phyloP scores from a whole-genome alignment of 2,113 vertebrate species.

The Vombatus ursinus region DNA sequence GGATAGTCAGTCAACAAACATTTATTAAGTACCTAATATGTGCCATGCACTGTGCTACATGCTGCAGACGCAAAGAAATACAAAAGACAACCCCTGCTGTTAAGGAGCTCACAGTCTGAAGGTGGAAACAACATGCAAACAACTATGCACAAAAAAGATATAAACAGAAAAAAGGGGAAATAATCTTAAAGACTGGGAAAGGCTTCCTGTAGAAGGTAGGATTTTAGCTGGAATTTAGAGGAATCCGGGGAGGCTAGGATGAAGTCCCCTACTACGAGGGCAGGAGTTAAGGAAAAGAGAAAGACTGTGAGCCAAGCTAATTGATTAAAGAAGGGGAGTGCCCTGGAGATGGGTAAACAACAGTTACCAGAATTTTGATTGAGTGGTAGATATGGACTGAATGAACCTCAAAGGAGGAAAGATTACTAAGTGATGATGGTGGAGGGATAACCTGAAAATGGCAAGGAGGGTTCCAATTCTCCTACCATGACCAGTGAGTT shows the following conservation, averaged over 20 bases:
- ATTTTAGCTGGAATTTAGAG: neutral
- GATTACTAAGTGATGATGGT: neutral
- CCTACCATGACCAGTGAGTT: neutral
- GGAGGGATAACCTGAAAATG: neutral
- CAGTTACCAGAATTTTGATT: neutral
- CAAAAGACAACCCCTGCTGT: neutral
- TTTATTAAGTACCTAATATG: neutral
- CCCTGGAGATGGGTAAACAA: neutral
- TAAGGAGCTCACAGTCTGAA: neutral
- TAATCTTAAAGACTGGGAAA: neutral
- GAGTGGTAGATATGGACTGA: neutral
- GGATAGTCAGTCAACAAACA: neutral
- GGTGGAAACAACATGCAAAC: neutral
- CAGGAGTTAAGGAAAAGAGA: neutral
- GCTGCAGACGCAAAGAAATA: neutral
- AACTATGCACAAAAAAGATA: neutral
- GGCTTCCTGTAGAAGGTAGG: neutral
- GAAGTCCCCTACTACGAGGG: neutral
- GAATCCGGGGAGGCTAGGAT: neutral
- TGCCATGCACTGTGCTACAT: neutral
- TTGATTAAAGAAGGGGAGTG: no score
- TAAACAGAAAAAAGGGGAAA: neutral
- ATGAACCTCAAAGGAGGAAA: neutral
- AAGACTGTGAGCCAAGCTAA: neutral
- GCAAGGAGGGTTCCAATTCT: neutral